Evolutionary conservation across 2,113 vertebrate genomes (phyloP).

Genomic region (Ahaetulla prasina): DNA sequence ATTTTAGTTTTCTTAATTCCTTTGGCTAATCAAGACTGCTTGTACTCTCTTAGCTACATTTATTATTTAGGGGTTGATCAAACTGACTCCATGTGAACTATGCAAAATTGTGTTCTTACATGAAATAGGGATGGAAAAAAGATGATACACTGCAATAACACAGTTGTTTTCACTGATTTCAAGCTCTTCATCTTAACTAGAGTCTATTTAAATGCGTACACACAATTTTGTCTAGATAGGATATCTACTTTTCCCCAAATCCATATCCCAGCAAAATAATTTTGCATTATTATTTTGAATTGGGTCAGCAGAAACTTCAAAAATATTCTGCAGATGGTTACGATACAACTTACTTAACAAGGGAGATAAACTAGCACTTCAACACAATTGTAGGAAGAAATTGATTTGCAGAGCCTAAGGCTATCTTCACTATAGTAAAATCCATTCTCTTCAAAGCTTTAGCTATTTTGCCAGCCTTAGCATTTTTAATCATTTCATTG

Average conservation of each 20-base stretch:
- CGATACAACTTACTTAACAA: conserved; percentile 64
- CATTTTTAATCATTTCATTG: conserved; percentile 64
- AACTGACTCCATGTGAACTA: neutral
- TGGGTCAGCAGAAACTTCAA: conserved; percentile 64
- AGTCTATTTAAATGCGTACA: conserved; percentile 45
- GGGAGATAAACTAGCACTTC: conserved; percentile 56
- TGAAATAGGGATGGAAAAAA: too few species aligned
- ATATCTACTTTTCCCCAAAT: neutral
- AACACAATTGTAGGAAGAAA: conserved; percentile 46
- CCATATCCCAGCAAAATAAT: conserved; percentile 34
- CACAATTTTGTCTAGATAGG: conserved; percentile 46
- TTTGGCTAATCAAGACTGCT: neutral
- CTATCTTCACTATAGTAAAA: conserved; percentile 3
- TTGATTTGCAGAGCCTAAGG: conserved; percentile 63
- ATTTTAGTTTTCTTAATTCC: neutral
- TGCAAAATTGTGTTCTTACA: neutral
- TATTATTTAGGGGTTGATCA: neutral
- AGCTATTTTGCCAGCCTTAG: conserved; percentile 57
- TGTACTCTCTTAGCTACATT: neutral
- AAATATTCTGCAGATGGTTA: conserved; percentile 49
- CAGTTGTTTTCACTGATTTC: neutral
- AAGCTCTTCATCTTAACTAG: neutral
- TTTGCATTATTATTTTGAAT: conserved; percentile 60
- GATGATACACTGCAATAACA: neutral
- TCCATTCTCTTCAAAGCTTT: conserved; percentile 62